A percentile compares a stretch with the other conserved stretches of the same genome.
Conservation (phyloP, 1,140 invertebrate species). For the Ganaspis sp. region DNA sequence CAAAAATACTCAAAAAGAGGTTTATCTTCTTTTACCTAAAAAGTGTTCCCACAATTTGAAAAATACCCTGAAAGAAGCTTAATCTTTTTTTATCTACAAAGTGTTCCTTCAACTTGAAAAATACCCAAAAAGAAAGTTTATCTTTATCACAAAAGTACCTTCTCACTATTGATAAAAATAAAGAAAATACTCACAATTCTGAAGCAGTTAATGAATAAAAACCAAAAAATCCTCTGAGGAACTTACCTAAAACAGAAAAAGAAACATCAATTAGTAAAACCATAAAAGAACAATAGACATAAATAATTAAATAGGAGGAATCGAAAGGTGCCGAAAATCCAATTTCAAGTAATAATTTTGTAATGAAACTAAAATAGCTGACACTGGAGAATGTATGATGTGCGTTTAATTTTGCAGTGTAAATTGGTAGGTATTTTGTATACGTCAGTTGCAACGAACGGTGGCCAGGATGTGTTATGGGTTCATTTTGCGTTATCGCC, state of each 20-base stretch:
- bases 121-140: no score
- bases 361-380: background rate
- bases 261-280: background rate
- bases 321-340: background rate
- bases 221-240: no score
- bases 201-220: background rate
- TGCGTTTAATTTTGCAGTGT: conserved; percentile 4
- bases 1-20: no score
- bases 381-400: conserved; percentile 20
- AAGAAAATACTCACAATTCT: background rate
- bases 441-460: conserved; percentile 43
- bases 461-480: conserved; percentile 54
- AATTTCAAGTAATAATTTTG: background rate
- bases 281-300: background rate
- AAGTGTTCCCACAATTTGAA: no score
- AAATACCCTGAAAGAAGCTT: no score
- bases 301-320: background rate
- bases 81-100: no score
- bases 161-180: no score
- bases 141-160: no score
- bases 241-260: conserved; percentile 20
- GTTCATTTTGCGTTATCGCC: conserved; percentile 62
- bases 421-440: conserved; percentile 26
- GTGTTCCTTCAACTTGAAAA: no score
- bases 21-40: no score